Percentiles rank a stretch among this genome's conserved stretches.
These are phyloP conservation scores for Lophura nycthemera DNA, from an alignment of 2,113 vertebrate species.

Conservation along the genomic window DNA sequence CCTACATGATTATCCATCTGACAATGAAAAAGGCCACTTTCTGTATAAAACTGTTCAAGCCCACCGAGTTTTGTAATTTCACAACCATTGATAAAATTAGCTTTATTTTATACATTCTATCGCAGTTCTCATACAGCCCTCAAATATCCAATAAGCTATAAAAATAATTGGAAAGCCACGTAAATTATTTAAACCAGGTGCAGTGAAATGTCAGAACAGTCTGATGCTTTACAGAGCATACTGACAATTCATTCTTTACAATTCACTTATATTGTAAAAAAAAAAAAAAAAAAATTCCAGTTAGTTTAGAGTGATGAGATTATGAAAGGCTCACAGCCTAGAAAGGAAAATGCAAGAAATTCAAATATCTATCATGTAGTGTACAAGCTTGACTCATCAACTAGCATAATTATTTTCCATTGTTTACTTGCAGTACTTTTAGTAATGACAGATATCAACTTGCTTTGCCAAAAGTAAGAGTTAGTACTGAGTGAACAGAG, in stretches of 20 bases:
- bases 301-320: neutral
- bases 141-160: neutral
- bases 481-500: neutral
- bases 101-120: neutral
- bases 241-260: neutral
- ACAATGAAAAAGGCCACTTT: neutral
- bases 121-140: neutral
- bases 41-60: neutral
- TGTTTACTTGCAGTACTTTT: neutral
- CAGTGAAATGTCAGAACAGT: neutral
- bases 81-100: neutral
- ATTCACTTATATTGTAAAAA: neutral
- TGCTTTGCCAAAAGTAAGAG: neutral
- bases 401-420: neutral
- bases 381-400: neutral
- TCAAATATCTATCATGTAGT: neutral
- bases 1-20: neutral
- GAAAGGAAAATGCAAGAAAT: constrained; percentile 31
- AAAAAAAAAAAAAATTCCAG: neutral
- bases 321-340: neutral
- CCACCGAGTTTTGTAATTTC: neutral
- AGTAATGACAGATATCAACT: neutral
- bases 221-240: constrained; percentile 1
- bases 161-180: neutral
- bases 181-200: constrained; percentile 1